Conservation (phyloP, 2,113 vertebrate species). For the Pteropus alecto region DNA sequence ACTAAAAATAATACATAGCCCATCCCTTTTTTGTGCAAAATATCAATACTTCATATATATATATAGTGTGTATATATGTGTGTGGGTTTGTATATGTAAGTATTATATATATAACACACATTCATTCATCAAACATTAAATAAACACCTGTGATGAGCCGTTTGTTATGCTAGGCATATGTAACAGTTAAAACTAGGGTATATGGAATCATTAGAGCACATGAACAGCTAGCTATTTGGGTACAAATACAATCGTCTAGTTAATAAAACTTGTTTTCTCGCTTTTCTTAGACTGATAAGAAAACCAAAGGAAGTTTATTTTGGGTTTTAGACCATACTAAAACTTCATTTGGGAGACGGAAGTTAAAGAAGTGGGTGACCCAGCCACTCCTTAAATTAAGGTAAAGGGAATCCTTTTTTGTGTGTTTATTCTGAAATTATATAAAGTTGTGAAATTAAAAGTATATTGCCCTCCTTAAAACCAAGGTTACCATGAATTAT, state of each 20-base stretch:
- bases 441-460: neutral
- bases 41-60: neutral
- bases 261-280: constrained; percentile 12
- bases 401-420: constrained; percentile 80
- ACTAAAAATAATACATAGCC: neutral
- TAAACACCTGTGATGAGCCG: neutral
- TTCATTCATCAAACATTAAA: neutral
- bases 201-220: neutral
- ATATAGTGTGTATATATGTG: neutral
- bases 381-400: constrained; percentile 90
- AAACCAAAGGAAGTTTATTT: constrained; percentile 92
- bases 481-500: neutral
- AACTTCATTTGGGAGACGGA: constrained; percentile 92
- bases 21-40: neutral
- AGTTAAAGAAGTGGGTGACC: constrained; percentile 94
- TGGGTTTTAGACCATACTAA: constrained; percentile 96
- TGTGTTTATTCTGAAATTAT: neutral
- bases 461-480: neutral
- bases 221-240: neutral
- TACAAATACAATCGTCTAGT: neutral
- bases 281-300: constrained; percentile 88
- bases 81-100: neutral
- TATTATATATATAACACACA: neutral
- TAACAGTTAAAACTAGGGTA: neutral
- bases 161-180: neutral